phyloP scores from a whole-genome alignment of 1,140 invertebrate genomes.

The Eurosta solidaginis region DNA sequence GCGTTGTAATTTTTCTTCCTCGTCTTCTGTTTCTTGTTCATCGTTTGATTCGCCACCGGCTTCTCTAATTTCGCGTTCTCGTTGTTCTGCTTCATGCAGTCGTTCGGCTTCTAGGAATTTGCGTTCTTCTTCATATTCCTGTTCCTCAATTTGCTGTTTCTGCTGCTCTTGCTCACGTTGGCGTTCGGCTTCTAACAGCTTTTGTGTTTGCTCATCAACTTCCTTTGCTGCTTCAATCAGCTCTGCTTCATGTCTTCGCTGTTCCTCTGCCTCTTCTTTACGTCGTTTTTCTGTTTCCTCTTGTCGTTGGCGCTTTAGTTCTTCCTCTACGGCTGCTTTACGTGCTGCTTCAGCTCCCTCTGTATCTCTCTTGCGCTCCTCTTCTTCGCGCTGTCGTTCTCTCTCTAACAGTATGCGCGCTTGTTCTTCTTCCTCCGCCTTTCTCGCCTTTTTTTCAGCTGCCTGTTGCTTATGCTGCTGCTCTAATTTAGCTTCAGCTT shows the following conservation, averaged over 20 bases:
- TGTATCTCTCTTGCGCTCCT: background rate
- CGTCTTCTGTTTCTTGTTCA: background rate
- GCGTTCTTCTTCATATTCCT: constrained; percentile 29
- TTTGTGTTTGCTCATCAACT: background rate
- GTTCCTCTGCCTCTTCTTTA: background rate
- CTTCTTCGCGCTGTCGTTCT: background rate
- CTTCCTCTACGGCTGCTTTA: background rate
- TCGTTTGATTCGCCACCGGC: constrained; percentile 13
- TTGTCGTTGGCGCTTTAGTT: background rate
- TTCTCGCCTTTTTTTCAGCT: constrained; percentile 21
- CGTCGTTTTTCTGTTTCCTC: background rate
- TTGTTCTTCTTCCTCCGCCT: constrained; percentile 23
- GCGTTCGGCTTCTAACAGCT: constrained; percentile 37
- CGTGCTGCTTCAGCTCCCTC: background rate
- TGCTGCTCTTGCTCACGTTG: background rate
- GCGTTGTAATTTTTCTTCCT: background rate
- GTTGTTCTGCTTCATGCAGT: constrained; percentile 30
- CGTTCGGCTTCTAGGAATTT: constrained; percentile 34
- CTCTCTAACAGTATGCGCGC: background rate
- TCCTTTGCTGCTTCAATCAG: background rate
- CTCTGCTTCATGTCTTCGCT: background rate
- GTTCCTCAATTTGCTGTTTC: constrained; percentile 1
- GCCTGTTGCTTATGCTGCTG: constrained; percentile 35
- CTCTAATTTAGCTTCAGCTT: constrained; percentile 43
- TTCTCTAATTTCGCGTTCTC: constrained; percentile 29